Base-by-base conservation (phyloP, 2,888 invertebrate genomes). In the Nasonovia ribisnigri region DNA sequence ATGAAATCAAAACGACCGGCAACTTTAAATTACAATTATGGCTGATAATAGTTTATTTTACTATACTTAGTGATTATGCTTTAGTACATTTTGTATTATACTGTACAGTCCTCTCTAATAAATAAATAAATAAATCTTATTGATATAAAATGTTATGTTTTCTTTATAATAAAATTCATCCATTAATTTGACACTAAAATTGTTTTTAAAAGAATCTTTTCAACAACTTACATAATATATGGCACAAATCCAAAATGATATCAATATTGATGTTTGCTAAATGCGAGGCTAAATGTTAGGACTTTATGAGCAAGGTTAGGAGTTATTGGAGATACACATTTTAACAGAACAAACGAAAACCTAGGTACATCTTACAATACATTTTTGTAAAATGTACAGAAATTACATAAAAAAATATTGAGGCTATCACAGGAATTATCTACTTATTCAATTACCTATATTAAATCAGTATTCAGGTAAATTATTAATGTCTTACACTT, bases 211-310 rank as follows among this genome's bases (percentile, higher is more conserved):
- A 8, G n/a, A n/a, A n/a, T 90, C 24, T 67, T 90, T 86, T 91
- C 46, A 60, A n/a, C 54, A 91, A 91, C 57, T 91, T 91, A 60
- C 77, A 77, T 36, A 36, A 36, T 57, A 46, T 36, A 43, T 91
- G 60, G 91, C n/a, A 91, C 24, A 46, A 91, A 91, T 91, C 57
- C 84, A 91, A 91, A 84, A 91, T 16, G 1, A n/a, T 36, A 86
- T 86, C 91, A 86, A 46, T 86, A 57, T 86, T 91, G 24, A 86
- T 91, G 86, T 86, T 86, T 57, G 2, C 51, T 86, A 57, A 91
- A 86, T 5, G 36, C 60, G 36, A 57, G 16, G 8, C 51, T 86
- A 57, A 91, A 86, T 4, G 36, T 86, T 46, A 57, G 20, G 16
- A 57, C 57, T 26, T 57, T 26, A 57, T 54, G 54, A 43, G 13